Evolutionary conservation across 2,113 vertebrate genomes (phyloP), one percentile per base, ranked within the genome.

Genomic region (Chroicocephalus ridibundus): DNA sequence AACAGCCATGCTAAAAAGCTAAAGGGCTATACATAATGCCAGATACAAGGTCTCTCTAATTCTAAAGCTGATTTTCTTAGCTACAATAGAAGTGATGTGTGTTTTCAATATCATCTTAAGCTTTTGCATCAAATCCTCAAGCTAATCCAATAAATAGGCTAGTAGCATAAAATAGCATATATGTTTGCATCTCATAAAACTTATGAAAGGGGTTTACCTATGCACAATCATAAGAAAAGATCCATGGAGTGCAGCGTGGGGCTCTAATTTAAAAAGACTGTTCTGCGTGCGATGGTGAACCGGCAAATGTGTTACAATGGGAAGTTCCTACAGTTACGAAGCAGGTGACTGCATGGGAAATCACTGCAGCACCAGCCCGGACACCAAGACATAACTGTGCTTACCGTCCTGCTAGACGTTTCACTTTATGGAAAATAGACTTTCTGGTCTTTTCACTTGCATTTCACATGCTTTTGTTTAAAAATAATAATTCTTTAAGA

Each of bases 51-150:
- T 97, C 97, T 98, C 93, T 95, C 96, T 97, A 97, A 98, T 98
- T 98, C 98, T 97, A 98, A 98, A 98, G 98, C 98, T 98, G 98
- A 98, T 98, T 98, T 98, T 98, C 98, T 98, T 95, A 95, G 97
- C 96, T 95, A 98, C 98, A 98, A 98, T 98, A 96, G 97, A 97
- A 97, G 88, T 95, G 96, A 97, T 98, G 95, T 95, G 97, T 98
- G 97, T 98, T 98, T 97, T 98, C 97, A 98, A 85, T 97, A 97
- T 98, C 97, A 97, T 97, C 94, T 97, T 97, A 97, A 97, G 98
- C 98, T 98, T 98, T 95, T 95, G 91, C 95, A 96, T 96, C 97
- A 97, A 98, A 98, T 97, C 97, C 96, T 96, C 90, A 66, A 88
- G 95, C 94, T 98, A 98, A 98, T 98, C 98, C 98, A 97, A 95